Evolutionary conservation across 2,888 invertebrate genomes (phyloP), one percentile per base, ranked within the genome.

Genomic region (Hypsopygia costalis): DNA sequence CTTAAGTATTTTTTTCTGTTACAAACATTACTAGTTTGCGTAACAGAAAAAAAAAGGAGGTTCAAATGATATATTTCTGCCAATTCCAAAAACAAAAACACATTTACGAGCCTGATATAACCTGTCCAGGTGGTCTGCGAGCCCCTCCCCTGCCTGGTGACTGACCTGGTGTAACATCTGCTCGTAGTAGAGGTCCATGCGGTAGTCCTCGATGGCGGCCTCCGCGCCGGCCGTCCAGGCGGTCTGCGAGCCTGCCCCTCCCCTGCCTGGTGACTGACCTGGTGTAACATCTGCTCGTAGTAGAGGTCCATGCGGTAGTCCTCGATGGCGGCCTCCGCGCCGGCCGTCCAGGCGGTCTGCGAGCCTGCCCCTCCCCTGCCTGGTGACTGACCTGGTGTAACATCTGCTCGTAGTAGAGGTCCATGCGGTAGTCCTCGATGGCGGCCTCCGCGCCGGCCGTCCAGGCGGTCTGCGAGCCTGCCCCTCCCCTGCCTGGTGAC

Each of bases 391-490:
- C 93, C 74, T 91, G 90, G 0, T 58, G 61, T 10, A 93, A 65
- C 72, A 92, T 81, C 1, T 90, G 77, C 0, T 85, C 68, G 52
- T 85, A 91, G 66, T 90, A 93, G 3, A 66, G 50, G 0, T 69
- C 68, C 52, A 95, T 72, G 3, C 78, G 66, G 38, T 89, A 81
- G 0, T 86, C 80, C 0, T 58, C 57, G 9, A 95, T 90, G 5
- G 92, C 93, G 1, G 87, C 62, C 57, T 94, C 93, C 0, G 95
- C 94, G 12, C 92, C 91, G 0, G 91, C 89, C 0, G 95, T 94
- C 95, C 95, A 95, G 49, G 91, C 93, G 0, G 91, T 91, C 79
- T 94, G 95, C 49, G 93, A 93, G 21, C 92, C n/a, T n/a, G n/a
- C n/a, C 93, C 1, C n/a, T n/a, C n/a, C n/a, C n/a, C n/a, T n/a